phyloP scores from a whole-genome alignment of 2,888 invertebrate genomes.

The Hirtodrosophila cameraria region DNA sequence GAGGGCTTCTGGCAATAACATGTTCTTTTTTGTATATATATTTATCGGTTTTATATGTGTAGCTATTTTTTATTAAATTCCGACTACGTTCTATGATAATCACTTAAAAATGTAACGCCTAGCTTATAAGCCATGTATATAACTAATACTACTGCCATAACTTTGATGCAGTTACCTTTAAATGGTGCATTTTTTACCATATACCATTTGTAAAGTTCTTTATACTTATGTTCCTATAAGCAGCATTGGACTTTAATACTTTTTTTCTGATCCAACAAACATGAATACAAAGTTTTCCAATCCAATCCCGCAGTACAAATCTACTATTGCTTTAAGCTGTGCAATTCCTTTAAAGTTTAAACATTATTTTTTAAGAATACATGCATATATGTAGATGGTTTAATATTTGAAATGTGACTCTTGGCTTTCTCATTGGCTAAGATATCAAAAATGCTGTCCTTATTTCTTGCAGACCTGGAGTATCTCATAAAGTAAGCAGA shows the following conservation, averaged over 20 bases:
- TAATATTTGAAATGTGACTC: background rate
- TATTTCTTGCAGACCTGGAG: constrained; percentile 11
- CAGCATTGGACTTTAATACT: constrained; percentile 8
- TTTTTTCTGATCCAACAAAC: background rate
- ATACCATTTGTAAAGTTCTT: background rate
- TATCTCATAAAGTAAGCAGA: constrained; percentile 34
- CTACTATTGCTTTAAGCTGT: background rate
- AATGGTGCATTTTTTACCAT: constrained; percentile 16
- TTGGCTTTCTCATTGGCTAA: constrained; percentile 1
- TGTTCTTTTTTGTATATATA: constrained; percentile 15
- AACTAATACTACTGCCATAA: constrained; percentile 20
- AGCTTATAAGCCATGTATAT: constrained; percentile 58
- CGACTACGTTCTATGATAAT: constrained; percentile 13
- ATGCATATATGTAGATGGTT: background rate
- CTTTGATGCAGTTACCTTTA: constrained; percentile 3
- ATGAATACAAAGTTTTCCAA: background rate
- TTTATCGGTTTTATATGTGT: background rate
- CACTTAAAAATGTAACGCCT: constrained; percentile 38
- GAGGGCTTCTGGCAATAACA: constrained; percentile 31
- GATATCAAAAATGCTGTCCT: background rate
- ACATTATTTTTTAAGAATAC: too few species aligned
- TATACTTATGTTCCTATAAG: constrained; percentile 36
- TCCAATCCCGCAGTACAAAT: constrained; percentile 16
- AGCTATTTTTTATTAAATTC: constrained; percentile 2
- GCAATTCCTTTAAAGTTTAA: background rate